phyloP scores from a whole-genome alignment of 2,113 vertebrate genomes.

The Sapajus apella region DNA sequence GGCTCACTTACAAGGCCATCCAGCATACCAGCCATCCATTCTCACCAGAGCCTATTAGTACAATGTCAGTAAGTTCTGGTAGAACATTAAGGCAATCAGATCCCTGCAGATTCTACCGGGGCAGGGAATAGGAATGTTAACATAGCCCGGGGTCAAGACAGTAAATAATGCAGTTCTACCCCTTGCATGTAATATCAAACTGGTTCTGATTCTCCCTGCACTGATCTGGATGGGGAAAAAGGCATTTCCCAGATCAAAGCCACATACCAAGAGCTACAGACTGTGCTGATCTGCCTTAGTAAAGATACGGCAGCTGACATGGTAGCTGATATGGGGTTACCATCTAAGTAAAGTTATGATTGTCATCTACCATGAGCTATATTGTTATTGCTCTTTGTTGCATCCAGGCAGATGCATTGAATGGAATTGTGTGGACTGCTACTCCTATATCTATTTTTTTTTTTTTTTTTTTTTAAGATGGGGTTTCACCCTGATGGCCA shows the following conservation, averaged over 20 bases:
- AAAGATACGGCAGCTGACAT: not conserved
- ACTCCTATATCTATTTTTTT: not conserved
- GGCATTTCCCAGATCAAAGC: constrained; percentile 13
- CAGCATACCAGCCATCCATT: not conserved
- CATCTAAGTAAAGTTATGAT: not conserved
- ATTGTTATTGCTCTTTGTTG: not conserved
- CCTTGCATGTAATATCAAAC: not conserved
- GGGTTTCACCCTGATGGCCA: too few relatives aligned
- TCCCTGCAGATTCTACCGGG: not conserved
- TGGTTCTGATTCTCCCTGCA: not conserved
- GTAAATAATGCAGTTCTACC: not conserved
- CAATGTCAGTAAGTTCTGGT: not conserved
- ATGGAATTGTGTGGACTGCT: not conserved
- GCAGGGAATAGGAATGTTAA: not conserved
- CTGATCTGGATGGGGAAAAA: not conserved
- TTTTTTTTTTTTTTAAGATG: too few relatives aligned
- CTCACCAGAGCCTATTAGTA: not conserved
- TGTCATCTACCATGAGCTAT: not conserved
- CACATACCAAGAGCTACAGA: not conserved
- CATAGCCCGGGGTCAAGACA: not conserved
- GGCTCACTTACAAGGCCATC: not conserved
- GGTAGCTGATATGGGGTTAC: not conserved
- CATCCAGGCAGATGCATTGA: not conserved
- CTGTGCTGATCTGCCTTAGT: not conserved
- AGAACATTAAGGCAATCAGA: not conserved